These are phyloP conservation scores for Pampusana beccarii DNA, from an alignment of 2,113 vertebrate species.

Conservation along the genomic window DNA sequence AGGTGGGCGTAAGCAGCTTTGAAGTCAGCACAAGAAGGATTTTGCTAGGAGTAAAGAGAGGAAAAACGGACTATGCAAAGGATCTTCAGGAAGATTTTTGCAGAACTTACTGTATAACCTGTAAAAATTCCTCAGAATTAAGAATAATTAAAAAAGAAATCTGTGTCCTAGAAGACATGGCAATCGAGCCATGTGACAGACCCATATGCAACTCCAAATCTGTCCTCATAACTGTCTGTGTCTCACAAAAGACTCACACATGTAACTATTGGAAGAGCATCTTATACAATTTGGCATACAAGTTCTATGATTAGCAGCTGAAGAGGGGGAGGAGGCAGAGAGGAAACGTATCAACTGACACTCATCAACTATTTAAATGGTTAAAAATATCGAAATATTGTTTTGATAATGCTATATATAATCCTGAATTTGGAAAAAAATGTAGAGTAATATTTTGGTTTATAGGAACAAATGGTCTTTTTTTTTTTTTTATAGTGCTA, in stretches of 20 bases:
- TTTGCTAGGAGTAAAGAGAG: conserved; percentile 3
- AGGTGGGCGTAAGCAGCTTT: conserved; percentile 48
- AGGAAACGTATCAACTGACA: conserved; percentile 72
- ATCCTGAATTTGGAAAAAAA: conserved; percentile 60
- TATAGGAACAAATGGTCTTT: conserved; percentile 74
- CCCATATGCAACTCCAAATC: conserved; percentile 86
- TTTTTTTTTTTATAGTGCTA: conserved; percentile 47
- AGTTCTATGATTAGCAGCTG: conserved; percentile 84
- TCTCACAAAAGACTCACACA: conserved; percentile 83
- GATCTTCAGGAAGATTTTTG: conserved; percentile 58
- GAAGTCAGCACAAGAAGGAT: conserved; percentile 42
- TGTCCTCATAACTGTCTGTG: conserved; percentile 81
- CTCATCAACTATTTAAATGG: conserved; percentile 71
- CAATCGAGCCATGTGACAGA: conserved; percentile 83
- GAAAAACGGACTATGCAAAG: neutral
- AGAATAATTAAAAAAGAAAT: conserved; percentile 75
- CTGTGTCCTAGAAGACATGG: conserved; percentile 78
- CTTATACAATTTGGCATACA: conserved; percentile 82
- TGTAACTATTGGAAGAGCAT: conserved; percentile 83
- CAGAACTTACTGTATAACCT: conserved; percentile 62
- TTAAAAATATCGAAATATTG: conserved; percentile 78
- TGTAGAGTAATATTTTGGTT: conserved; percentile 76
- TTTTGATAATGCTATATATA: conserved; percentile 77
- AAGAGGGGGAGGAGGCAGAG: conserved; percentile 75
- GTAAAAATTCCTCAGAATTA: conserved; percentile 72